A percentile compares a stretch with the other conserved stretches of the same genome.
phyloP scores from a whole-genome alignment of 2,113 vertebrate species.

The Bufo bufo region DNA sequence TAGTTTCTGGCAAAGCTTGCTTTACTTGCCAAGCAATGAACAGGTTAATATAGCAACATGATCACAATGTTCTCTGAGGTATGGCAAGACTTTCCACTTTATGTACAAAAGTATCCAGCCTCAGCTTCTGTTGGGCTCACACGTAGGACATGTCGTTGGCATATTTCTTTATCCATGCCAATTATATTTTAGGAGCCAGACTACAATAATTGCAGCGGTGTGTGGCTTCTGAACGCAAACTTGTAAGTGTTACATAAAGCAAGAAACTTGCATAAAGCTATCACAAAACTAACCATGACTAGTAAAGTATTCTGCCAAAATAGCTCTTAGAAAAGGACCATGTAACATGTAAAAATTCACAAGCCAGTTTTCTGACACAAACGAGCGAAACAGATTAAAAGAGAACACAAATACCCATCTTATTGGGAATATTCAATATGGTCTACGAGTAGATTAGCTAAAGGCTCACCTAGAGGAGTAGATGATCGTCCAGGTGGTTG shows the following conservation, averaged over 20 bases:
- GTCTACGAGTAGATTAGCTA: too few species aligned
- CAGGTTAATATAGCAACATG: neutral
- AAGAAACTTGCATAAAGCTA: neutral
- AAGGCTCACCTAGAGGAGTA: too few species aligned
- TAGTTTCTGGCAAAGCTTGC: constrained; percentile 32
- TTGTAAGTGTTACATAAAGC: neutral
- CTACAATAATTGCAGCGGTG: neutral
- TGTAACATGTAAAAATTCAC: neutral
- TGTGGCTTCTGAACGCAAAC: neutral
- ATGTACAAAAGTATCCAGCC: neutral
- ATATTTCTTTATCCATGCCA: neutral
- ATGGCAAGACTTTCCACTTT: neutral
- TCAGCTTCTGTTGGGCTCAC: neutral
- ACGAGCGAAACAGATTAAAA: too few species aligned
- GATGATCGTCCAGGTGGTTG: too few species aligned
- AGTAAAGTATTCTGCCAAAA: neutral
- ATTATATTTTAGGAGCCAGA: neutral
- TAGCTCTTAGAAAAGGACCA: neutral
- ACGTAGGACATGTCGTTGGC: neutral
- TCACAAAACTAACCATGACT: neutral
- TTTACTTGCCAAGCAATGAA: constrained; percentile 19
- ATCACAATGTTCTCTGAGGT: neutral
- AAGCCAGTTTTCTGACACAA: neutral
- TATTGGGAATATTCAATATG: too few species aligned
- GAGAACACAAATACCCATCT: too few species aligned